These are phyloP conservation scores for Oppia nitens DNA, from an alignment of 1,140 invertebrate genomes.

Conservation along the genomic window DNA sequence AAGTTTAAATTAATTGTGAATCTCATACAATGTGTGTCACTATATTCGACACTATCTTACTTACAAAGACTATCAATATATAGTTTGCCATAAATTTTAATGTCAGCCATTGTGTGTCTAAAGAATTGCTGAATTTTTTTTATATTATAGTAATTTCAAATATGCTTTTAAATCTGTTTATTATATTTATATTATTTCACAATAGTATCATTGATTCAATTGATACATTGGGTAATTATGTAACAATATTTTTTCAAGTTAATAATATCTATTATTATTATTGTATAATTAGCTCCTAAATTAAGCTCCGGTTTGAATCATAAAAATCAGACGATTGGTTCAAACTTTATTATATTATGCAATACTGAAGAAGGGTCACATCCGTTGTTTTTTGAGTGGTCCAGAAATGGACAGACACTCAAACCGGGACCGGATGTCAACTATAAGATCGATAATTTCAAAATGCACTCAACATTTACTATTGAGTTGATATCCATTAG, in stretches of 20 bases:
- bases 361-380: neutral
- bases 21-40: no score
- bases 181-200: neutral
- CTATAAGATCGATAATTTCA: slow-evolving; percentile 1
- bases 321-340: neutral
- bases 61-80: no score
- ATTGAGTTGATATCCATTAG: slow-evolving; percentile 19
- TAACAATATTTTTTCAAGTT: neutral
- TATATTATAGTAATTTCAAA: neutral
- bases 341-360: slow-evolving; percentile 8
- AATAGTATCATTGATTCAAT: no score
- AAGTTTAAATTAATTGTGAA: no score
- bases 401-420: slow-evolving; percentile 6
- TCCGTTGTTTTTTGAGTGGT: slow-evolving; percentile 12
- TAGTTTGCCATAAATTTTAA: no score
- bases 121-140: neutral
- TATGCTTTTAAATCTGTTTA: neutral
- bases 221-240: neutral
- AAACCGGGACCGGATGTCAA: neutral
- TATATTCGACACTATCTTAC: no score
- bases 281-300: neutral
- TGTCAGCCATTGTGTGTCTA: neutral
- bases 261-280: neutral
- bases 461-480: slow-evolving; percentile 22
- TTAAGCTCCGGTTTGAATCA: neutral